Percentiles rank a stretch among this genome's conserved stretches.
phyloP scores from a whole-genome alignment of 1,140 invertebrate genomes.

The Drosophila repletoides region DNA sequence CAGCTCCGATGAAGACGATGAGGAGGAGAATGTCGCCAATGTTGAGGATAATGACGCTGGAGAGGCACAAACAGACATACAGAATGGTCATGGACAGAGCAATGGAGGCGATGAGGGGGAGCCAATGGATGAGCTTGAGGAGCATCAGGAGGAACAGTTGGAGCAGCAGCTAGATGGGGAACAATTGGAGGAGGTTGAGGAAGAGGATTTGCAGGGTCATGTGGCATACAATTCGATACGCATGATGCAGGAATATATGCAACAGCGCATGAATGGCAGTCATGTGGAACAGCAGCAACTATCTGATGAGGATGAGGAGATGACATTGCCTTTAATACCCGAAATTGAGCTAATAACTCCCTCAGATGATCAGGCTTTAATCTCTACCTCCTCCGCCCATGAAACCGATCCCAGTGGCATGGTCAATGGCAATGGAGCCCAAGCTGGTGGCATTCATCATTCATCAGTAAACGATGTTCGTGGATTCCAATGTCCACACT shows the following conservation, averaged over 20 bases:
- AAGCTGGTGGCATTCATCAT: constrained; percentile 7
- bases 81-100: constrained; percentile 41
- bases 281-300: constrained; percentile 12
- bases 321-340: constrained; percentile 72
- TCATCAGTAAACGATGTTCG: background rate
- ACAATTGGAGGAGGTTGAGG: constrained; percentile 31
- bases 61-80: constrained; percentile 9
- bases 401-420: constrained; percentile 18
- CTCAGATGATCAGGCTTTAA: constrained; percentile 47
- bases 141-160: background rate
- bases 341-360: constrained; percentile 78
- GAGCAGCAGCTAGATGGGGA: background rate
- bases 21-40: background rate
- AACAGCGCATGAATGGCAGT: constrained; percentile 60
- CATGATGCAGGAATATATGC: constrained; percentile 79
- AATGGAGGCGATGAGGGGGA: constrained; percentile 25
- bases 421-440: too few relatives aligned
- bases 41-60: background rate
- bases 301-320: constrained; percentile 65
- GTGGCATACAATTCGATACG: constrained; percentile 73
- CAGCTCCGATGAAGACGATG: constrained; percentile 43
- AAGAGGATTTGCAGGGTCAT: constrained; percentile 61
- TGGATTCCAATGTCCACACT: constrained; percentile 76
- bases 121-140: constrained; percentile 10
- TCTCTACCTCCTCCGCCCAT: constrained; percentile 9